These are phyloP conservation scores for Eurosta solidaginis DNA, from an alignment of 1,140 invertebrate genomes.

Conservation along the genomic window DNA sequence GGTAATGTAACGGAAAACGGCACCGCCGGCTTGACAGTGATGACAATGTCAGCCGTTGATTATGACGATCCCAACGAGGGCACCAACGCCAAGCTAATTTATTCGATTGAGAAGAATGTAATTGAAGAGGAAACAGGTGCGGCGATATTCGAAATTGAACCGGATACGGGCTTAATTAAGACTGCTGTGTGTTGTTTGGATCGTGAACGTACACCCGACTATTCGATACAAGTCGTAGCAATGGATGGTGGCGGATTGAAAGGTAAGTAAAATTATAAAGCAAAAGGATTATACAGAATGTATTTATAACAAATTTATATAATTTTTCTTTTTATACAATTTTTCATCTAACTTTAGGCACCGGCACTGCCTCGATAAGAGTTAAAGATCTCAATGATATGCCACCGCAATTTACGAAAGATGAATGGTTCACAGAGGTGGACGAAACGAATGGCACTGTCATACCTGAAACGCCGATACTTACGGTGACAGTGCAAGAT, in stretches of 20 bases:
- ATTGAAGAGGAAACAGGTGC: conserved; percentile 69
- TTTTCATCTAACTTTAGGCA: conserved; percentile 37
- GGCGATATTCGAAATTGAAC: conserved; percentile 70
- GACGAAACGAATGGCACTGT: conserved; percentile 68
- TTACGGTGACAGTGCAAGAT: conserved; percentile 69
- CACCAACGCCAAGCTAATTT: conserved; percentile 68
- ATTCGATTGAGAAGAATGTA: conserved; percentile 73
- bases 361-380: conserved; percentile 64
- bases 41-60: conserved; percentile 73
- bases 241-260: conserved; percentile 67
- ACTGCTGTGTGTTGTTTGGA: conserved; percentile 70
- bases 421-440: conserved; percentile 70
- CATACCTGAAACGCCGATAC: conserved; percentile 67
- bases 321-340: not conserved
- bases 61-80: conserved; percentile 73
- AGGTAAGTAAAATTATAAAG: conserved; percentile 58
- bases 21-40: conserved; percentile 68
- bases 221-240: conserved; percentile 70
- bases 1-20: conserved; percentile 72
- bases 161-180: conserved; percentile 69
- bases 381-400: conserved; percentile 69
- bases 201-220: conserved; percentile 70
- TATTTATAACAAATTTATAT: not conserved
- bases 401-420: conserved; percentile 69
- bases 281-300: not conserved